Base-by-base conservation (phyloP, 2,113 vertebrate genomes). In the Nyctereutes procyonoides region DNA sequence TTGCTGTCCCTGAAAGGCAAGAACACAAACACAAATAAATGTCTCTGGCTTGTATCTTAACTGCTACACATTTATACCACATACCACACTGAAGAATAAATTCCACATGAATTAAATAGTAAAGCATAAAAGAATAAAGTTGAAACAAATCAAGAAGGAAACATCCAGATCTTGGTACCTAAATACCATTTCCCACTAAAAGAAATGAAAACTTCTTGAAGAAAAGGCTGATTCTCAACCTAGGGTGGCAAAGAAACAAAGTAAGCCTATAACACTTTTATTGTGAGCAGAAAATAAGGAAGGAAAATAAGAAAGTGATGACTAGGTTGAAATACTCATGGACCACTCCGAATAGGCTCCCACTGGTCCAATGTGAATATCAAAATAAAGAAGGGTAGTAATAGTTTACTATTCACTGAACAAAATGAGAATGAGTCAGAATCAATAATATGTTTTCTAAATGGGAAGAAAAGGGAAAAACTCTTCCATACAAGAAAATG, bases 1-100 rank as follows among this genome's bases (percentile, higher is more conserved):
- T 89, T 20, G 74, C 17, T 77, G 12, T 82, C 93, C 67, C 84
- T 63, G 14, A 93, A 86, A 12, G 51, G 35, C 20, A 82, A 71
- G 55, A 95, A 83, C n/a, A 88, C 17, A 86, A 95, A 97, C 16
- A 81, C 15, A 76, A 92, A 79, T 43, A 92, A 95, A 35, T 81
- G 26, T 83, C 38, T 87, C 80, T 11, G 26, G 22, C 95, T 93
- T 79, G 35, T 60, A 93, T 22, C 30, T 86, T 69, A 88, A 88
- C 8, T 63, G 17, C 20, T 96, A 58, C 7, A 22, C 4, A 88
- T 82, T 43, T 32, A 13, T 51, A 65, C n/a, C 65, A 85, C 60
- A 85, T 3, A 95, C n/a, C 3, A 14, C 1, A 79, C 3, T 71
- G 65, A 15, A 90, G 53, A 77, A 56, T 83, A 90, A 90, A 86